Evolutionary conservation across 2,797 vertebrate genomes (phyloP).

Genomic region (Philypnodon macrostomus): DNA sequence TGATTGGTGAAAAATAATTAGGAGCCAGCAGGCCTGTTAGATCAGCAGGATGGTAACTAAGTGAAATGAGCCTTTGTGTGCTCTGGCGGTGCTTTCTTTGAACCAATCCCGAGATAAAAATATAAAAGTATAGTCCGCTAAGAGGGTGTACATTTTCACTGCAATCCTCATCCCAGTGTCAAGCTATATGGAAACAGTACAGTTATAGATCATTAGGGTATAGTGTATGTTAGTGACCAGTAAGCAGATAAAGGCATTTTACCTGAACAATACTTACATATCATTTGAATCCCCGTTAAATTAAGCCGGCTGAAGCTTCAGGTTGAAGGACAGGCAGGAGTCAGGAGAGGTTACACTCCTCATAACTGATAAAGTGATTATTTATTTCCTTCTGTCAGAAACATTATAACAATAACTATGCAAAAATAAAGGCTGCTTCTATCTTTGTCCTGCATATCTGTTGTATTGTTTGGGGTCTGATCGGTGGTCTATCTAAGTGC

Average conservation of each 20-base stretch:
- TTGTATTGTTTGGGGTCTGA: slow-evolving; percentile 6
- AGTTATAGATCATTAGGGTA: neutral
- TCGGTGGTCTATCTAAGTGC: slow-evolving; percentile 5
- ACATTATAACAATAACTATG: too few relatives aligned
- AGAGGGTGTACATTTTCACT: neutral
- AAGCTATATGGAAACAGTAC: neutral
- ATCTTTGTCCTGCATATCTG: neutral
- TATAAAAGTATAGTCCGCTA: neutral
- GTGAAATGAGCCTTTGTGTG: slow-evolving; percentile 32
- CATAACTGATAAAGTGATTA: neutral
- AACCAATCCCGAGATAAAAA: too few relatives aligned
- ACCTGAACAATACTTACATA: too few relatives aligned
- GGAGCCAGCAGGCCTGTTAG: slow-evolving; percentile 40
- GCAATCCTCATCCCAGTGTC: neutral
- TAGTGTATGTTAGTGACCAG: too few relatives aligned
- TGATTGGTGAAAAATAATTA: slow-evolving; percentile 59
- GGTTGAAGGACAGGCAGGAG: too few relatives aligned
- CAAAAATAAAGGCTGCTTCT: neutral
- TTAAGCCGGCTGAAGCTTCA: too few relatives aligned
- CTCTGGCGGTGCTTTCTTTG: slow-evolving; percentile 6
- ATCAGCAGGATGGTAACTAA: slow-evolving; percentile 31
- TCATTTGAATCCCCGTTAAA: too few relatives aligned
- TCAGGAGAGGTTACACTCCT: too few relatives aligned
- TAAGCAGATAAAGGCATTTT: too few relatives aligned
- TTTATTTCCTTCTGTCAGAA: neutral